These are phyloP conservation scores for Epinephelus fuscoguttatus DNA, from an alignment of 2,113 vertebrate species.

Conservation along the genomic window DNA sequence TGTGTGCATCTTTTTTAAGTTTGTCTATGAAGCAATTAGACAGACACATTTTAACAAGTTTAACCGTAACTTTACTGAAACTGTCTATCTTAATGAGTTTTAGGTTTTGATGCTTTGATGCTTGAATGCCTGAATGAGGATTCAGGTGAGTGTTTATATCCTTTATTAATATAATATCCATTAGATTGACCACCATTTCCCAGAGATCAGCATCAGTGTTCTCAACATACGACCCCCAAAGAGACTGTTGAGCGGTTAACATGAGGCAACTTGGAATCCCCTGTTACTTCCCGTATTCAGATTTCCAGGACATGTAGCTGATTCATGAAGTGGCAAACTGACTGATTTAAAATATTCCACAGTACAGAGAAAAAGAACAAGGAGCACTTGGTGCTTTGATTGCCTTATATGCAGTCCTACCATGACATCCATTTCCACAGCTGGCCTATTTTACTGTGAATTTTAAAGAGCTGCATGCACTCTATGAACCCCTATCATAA, in stretches of 20 bases:
- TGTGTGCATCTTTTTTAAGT: too few relatives aligned
- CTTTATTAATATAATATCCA: neutral
- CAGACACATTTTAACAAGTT: neutral
- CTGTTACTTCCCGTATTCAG: neutral
- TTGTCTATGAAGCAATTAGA: neutral
- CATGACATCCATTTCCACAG: slow-evolving; percentile 45
- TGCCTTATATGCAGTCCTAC: slow-evolving; percentile 16
- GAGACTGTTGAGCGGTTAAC: slow-evolving; percentile 1
- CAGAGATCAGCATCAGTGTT: neutral
- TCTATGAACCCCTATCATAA: slow-evolving; percentile 14
- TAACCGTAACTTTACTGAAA: neutral
- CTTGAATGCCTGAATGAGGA: neutral
- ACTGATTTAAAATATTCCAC: neutral
- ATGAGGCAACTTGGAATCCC: neutral
- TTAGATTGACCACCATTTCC: neutral
- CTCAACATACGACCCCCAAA: neutral
- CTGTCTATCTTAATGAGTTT: neutral
- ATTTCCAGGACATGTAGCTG: neutral
- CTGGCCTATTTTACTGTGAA: slow-evolving; percentile 55
- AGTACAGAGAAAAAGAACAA: slow-evolving; percentile 7
- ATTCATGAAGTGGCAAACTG: neutral
- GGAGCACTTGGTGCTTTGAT: slow-evolving; percentile 7
- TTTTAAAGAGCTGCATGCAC: slow-evolving; percentile 6
- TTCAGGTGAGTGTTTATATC: neutral
- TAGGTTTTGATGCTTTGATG: too few relatives aligned